Evolutionary conservation across 1,140 invertebrate genomes (phyloP).

Genomic region (Augochlora pura): DNA sequence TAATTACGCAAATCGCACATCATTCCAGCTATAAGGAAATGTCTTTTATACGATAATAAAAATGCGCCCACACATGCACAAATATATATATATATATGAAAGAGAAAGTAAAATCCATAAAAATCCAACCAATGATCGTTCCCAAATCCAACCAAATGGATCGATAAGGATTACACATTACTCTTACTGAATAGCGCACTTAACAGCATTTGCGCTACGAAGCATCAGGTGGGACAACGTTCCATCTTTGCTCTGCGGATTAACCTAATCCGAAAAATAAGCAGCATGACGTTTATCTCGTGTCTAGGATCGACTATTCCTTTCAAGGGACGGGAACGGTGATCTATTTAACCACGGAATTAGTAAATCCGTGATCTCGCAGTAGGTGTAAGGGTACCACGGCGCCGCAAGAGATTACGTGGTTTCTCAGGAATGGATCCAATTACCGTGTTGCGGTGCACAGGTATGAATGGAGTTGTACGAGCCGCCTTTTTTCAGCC

Average conservation of each 20-base stretch:
- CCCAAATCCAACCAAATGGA: too few species aligned
- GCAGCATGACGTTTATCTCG: background rate
- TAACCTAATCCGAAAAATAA: background rate
- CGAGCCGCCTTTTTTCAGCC: background rate
- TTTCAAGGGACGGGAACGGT: background rate
- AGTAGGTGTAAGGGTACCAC: conserved; percentile 1
- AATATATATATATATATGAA: too few species aligned
- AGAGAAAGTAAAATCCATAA: too few species aligned
- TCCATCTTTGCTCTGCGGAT: background rate
- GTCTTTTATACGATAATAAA: too few species aligned
- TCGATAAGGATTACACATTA: too few species aligned
- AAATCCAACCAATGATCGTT: too few species aligned
- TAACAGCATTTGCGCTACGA: background rate
- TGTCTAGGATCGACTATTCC: background rate
- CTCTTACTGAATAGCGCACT: background rate
- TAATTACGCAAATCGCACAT: too few species aligned
- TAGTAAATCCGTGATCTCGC: background rate
- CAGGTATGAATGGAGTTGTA: conserved; percentile 13
- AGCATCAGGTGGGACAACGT: background rate
- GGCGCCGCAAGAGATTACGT: background rate
- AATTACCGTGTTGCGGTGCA: conserved; percentile 19
- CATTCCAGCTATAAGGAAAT: too few species aligned
- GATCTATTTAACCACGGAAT: conserved; percentile 2
- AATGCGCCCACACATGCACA: too few species aligned
- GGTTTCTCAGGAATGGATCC: conserved; percentile 23